Conservation (phyloP, 2,888 invertebrate species). For the Adelphocoris suturalis region DNA sequence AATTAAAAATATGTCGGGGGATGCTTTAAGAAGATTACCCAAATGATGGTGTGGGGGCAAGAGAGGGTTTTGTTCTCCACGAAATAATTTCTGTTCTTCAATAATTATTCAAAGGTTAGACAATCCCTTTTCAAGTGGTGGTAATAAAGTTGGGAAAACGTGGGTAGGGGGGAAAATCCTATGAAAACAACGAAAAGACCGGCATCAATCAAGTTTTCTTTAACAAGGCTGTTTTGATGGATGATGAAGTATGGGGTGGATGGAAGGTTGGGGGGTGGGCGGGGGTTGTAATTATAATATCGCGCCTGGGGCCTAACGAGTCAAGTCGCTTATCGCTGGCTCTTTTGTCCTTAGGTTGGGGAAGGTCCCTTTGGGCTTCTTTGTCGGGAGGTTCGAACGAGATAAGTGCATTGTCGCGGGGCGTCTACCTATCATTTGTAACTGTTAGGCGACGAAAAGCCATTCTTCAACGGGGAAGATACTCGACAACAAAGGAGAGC, state of each 20-base stretch:
- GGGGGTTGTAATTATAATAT: conserved; percentile 9
- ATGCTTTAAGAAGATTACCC: too few relatives aligned
- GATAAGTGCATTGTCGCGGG: conserved; percentile 58
- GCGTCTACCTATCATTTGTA: conserved; percentile 60
- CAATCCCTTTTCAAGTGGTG: conserved; percentile 34
- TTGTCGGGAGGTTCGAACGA: conserved; percentile 1
- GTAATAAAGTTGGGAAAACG: conserved; percentile 26
- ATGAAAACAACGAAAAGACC: conserved; percentile 19
- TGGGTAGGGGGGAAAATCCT: background rate
- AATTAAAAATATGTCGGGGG: too few relatives aligned
- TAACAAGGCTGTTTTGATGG: conserved; percentile 29
- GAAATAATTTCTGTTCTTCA: background rate
- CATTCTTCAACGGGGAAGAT: conserved; percentile 41
- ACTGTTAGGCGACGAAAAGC: conserved; percentile 63
- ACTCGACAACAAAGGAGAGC: conserved; percentile 34
- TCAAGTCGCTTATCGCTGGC: conserved; percentile 35
- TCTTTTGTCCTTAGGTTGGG: conserved; percentile 19
- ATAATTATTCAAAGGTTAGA: conserved; percentile 17
- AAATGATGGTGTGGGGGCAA: too few relatives aligned
- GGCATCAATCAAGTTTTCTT: conserved; percentile 46
- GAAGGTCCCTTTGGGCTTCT: background rate
- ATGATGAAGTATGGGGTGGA: conserved; percentile 15
- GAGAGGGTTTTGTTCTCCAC: background rate
- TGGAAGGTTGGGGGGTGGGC: background rate
- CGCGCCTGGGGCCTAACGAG: conserved; percentile 7